Percentiles rank a stretch among this genome's conserved stretches.
phyloP scores from a whole-genome alignment of 2,797 vertebrate genomes.

The Tokudaia tokunoshimensis region DNA sequence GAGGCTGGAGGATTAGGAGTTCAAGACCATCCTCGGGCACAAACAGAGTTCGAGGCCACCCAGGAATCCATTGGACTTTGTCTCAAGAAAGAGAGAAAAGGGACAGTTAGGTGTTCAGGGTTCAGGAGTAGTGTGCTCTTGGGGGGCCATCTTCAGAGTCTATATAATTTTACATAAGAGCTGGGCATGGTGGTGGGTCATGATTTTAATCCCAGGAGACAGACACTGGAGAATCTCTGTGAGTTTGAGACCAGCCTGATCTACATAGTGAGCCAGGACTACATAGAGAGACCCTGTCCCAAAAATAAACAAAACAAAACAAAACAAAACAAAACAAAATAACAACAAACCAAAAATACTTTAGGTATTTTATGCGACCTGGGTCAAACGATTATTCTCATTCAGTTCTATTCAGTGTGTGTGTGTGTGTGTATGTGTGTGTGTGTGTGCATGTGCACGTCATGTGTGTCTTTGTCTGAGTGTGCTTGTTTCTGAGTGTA shows the following conservation, averaged over 20 bases:
- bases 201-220: not conserved
- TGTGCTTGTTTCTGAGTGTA: too few relatives aligned
- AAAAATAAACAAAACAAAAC: not conserved
- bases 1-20: not conserved
- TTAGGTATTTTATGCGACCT: not conserved
- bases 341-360: not conserved
- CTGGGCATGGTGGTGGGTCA: not conserved
- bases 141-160: not conserved
- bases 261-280: not conserved
- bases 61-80: not conserved
- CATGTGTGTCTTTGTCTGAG: too few relatives aligned
- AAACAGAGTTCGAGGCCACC: not conserved
- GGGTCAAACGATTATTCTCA: not conserved
- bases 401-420: not conserved
- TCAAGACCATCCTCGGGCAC: not conserved
- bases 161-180: too few relatives aligned
- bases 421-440: not conserved
- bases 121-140: not conserved
- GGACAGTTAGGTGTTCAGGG: too few relatives aligned
- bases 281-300: not conserved
- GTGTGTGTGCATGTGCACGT: too few relatives aligned
- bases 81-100: not conserved
- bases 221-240: too few relatives aligned
- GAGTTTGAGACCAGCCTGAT: not conserved
- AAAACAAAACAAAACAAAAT: not conserved